These are phyloP conservation scores for Panulirus ornatus DNA, from an alignment of 1,140 invertebrate genomes.

Conservation along the genomic window DNA sequence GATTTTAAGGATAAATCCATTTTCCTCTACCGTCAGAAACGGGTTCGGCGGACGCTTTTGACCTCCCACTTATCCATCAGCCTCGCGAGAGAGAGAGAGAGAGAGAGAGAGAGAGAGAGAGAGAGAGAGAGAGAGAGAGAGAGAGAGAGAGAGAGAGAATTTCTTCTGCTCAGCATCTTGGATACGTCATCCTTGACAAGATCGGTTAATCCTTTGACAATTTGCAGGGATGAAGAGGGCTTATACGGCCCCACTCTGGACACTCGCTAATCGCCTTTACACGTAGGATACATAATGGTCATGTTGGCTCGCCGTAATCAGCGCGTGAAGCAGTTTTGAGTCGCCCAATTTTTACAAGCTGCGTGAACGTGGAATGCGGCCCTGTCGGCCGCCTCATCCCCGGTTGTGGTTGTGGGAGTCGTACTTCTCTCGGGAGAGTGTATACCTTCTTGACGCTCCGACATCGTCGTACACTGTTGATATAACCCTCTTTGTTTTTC, in stretches of 20 bases:
- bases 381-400: not conserved
- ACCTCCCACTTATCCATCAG: slow-evolving; percentile 4
- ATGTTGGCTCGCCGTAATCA: slow-evolving; percentile 43
- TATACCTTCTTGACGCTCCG: not conserved
- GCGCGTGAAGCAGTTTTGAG: slow-evolving; percentile 47
- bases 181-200: slow-evolving; percentile 39
- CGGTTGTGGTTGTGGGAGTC: not conserved
- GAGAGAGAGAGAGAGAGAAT: not conserved
- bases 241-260: slow-evolving; percentile 1
- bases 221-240: slow-evolving; percentile 57
- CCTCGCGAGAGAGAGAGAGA: slow-evolving; percentile 1
- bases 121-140: slow-evolving; percentile 14
- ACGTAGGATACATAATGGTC: slow-evolving; percentile 26
- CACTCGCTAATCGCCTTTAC: slow-evolving; percentile 34
- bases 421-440: not conserved
- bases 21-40: slow-evolving; percentile 33
- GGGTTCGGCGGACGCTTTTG: not conserved
- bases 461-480: too few species aligned
- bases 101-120: not conserved
- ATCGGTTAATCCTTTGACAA: slow-evolving; percentile 60
- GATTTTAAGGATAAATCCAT: slow-evolving; percentile 57
- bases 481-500: too few species aligned
- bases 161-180: not conserved
- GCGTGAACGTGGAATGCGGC: slow-evolving; percentile 28
- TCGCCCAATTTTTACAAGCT: slow-evolving; percentile 33